Conservation (phyloP, 2,888 invertebrate species). For the Athalia circularis region DNA sequence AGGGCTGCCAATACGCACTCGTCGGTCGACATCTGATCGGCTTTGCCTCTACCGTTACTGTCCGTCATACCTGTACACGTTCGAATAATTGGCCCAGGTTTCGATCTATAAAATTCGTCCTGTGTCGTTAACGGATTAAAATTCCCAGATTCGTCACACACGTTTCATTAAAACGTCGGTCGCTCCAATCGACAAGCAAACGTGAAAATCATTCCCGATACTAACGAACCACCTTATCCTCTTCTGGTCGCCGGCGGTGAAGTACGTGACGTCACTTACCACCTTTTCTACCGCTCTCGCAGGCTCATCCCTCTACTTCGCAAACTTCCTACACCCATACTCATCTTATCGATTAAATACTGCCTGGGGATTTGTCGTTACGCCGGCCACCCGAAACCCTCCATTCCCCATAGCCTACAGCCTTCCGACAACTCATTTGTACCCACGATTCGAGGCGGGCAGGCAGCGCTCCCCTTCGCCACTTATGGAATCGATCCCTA, state of each 20-base stretch:
- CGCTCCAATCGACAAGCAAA: too few relatives aligned
- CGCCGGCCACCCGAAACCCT: neutral
- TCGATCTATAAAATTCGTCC: constrained; percentile 23
- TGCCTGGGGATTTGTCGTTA: constrained; percentile 39
- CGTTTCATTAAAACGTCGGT: constrained; percentile 12
- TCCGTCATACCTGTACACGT: constrained; percentile 17
- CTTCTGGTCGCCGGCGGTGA: neutral
- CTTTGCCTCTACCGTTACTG: neutral
- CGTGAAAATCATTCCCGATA: neutral
- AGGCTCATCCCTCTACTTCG: neutral
- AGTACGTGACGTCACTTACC: constrained; percentile 17
- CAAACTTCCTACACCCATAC: neutral
- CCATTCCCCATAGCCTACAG: neutral
- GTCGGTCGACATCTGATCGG: neutral
- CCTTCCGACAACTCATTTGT: constrained; percentile 29
- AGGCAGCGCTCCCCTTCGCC: neutral
- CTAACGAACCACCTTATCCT: constrained; percentile 18
- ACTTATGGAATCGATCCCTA: neutral
- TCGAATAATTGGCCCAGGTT: constrained; percentile 29
- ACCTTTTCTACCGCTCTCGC: neutral
- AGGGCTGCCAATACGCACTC: constrained; percentile 22
- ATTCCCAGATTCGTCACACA: constrained; percentile 22
- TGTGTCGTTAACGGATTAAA: constrained; percentile 23
- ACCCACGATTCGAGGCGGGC: constrained; percentile 28
- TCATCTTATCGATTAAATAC: constrained; percentile 30